Evolutionary conservation across 53 echinoderm and acorn worm species (phyloP).

Genomic region (Paelopatides confundens): DNA sequence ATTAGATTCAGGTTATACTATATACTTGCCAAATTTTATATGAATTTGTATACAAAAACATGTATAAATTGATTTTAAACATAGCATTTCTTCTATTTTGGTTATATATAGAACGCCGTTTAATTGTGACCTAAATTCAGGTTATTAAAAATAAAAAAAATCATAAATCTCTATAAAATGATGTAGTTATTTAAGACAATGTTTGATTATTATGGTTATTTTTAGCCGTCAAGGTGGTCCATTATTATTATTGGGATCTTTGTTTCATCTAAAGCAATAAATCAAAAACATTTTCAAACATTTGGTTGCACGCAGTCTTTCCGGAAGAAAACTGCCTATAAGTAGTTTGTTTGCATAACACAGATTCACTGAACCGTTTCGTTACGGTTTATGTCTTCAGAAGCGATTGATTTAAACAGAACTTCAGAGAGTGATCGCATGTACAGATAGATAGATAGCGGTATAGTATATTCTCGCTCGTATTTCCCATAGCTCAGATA

Average conservation of each 20-base stretch:
- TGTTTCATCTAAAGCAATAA: not conserved
- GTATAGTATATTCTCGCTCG: no score
- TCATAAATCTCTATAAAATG: no score
- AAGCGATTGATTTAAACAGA: not conserved
- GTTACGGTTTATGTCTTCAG: not conserved
- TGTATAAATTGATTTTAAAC: no score
- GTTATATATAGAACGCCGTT: no score
- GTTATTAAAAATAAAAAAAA: no score
- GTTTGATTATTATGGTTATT: not conserved
- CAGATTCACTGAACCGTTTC: not conserved
- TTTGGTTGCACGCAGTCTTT: not conserved
- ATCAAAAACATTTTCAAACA: not conserved
- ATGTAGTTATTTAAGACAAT: not conserved
- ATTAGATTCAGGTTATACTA: no score
- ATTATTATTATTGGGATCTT: not conserved
- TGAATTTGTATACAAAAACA: no score
- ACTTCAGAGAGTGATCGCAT: not conserved
- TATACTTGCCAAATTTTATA: no score
- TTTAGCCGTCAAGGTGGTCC: not conserved
- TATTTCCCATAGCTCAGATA: no score
- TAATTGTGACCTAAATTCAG: no score
- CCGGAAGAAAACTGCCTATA: not conserved
- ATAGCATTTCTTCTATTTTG: no score
- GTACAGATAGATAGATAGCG: no score
- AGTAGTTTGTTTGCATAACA: not conserved